phyloP scores from a whole-genome alignment of 2,113 vertebrate genomes.

The Lathamus discolor region DNA sequence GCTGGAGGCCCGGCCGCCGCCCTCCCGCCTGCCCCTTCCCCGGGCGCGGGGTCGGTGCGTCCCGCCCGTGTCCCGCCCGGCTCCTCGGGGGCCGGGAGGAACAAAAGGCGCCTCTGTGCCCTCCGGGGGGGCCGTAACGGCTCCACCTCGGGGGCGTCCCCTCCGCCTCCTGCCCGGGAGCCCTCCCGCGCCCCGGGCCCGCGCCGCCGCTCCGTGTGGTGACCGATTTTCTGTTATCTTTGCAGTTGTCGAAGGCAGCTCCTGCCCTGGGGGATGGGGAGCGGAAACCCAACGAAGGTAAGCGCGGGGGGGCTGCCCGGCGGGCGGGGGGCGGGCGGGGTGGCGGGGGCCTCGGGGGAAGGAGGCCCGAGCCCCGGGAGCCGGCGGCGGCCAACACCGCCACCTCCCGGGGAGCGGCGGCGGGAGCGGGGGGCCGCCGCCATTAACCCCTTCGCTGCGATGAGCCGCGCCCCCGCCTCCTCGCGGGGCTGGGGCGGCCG shows the following conservation, averaged over 20 bases:
- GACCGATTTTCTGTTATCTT: constrained; percentile 60
- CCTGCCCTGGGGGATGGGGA: constrained; percentile 74
- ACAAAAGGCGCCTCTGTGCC: constrained; percentile 27
- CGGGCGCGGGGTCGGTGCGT: background rate
- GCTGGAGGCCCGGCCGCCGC: background rate
- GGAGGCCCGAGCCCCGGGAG: too few relatives aligned
- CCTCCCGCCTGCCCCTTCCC: background rate
- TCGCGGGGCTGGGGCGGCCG: background rate
- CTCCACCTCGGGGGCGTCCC: background rate
- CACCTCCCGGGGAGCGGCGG: too few relatives aligned
- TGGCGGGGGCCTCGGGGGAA: too few relatives aligned
- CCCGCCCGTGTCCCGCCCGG: background rate
- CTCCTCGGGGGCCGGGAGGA: background rate
- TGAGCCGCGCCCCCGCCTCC: too few relatives aligned
- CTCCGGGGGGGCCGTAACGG: background rate
- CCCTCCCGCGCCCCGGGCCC: background rate
- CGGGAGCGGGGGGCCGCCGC: too few relatives aligned
- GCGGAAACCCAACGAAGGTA: constrained; percentile 73
- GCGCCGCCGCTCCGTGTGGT: background rate
- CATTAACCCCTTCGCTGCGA: too few relatives aligned
- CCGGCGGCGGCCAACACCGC: too few relatives aligned
- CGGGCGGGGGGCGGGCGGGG: too few relatives aligned
- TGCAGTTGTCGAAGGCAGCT: constrained; percentile 77
- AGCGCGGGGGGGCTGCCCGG: constrained; percentile 36
- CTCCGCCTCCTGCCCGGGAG: background rate